phyloP scores from a whole-genome alignment of 92 coral and sea anemone species.

The Porites lobata region DNA sequence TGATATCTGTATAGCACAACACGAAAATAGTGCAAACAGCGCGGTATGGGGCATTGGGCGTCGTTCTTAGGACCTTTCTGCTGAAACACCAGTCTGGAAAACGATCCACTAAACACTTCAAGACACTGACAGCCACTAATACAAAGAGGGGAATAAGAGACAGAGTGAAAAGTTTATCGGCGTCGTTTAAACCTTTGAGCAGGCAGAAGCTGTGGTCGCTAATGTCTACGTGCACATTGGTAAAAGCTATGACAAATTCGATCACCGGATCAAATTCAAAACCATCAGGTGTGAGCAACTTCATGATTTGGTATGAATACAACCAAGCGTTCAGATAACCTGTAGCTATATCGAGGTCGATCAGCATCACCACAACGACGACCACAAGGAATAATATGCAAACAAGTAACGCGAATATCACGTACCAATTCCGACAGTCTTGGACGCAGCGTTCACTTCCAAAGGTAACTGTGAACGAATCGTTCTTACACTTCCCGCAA shows the following conservation, averaged over 20 bases:
- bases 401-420: constrained; percentile 69
- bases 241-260: constrained; percentile 74
- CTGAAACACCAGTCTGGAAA: constrained; percentile 89
- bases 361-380: constrained; percentile 76
- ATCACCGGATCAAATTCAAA: constrained; percentile 74
- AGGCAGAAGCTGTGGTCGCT: constrained; percentile 64
- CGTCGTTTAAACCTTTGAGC: constrained; percentile 74
- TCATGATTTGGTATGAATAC: constrained; percentile 94
- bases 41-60: constrained; percentile 73
- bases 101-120: constrained; percentile 68
- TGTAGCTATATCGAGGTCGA: constrained; percentile 87
- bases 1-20: constrained; percentile 89
- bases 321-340: constrained; percentile 97
- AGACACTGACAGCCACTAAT: constrained; percentile 65
- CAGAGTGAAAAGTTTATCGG: constrained; percentile 80
- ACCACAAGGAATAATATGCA: constrained; percentile 55
- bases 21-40: constrained; percentile 95
- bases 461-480: constrained; percentile 61
- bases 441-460: constrained; percentile 80
- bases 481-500: constrained; percentile 84
- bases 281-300: constrained; percentile 64
- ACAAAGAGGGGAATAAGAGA: constrained; percentile 81
- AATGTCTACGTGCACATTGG: constrained; percentile 69
- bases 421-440: constrained; percentile 62
- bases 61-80: constrained; percentile 50